Evolutionary conservation across 2,113 vertebrate species (phyloP), one percentile per base, ranked within the genome.

Genomic region (Rhinoderma darwinii): DNA sequence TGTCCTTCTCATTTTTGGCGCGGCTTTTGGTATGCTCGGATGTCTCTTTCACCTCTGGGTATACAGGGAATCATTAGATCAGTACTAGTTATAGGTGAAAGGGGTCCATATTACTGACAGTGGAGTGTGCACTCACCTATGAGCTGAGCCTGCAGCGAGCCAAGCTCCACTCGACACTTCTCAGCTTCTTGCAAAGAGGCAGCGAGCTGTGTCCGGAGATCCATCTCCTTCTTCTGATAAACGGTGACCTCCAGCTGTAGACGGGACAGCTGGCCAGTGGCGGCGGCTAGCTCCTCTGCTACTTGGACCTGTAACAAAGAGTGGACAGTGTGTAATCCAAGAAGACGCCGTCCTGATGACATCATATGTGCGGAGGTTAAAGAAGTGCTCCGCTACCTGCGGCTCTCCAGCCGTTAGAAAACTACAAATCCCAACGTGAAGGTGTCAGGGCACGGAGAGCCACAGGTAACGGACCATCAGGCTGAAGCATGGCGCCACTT

Each of bases 1-100:
- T 96, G 84, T 98, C 97, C 87, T 97, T 98, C 92, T 98, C 98
- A 5, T 89, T 92, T 91, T 92, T 96, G 91, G 95, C 91, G 88
- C 91, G 96, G 51, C 83, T 89, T 91, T 94, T 96, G 8, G 90
- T 82, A 79, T 93, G 92, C 76, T 97, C 95, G 10, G 94, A 95
- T 1, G 84, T 86, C 87, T 97, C 95, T 15, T 94, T 96, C 74
- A 97, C 92, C 90, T 98, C 98, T 99, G 90, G 37, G 72, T 51
- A 35, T 32, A n/a, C 10, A 73, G 9, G 70, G 18, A 72, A 18
- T 43, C 5, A 61, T 37, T 25, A 51, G 32, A 35, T 10, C 17
- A 9, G 14, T 12, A 11, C 11, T 9, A 4, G 10, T 12, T 30
- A n/a, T n/a, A n/a, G n/a, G 44, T 30, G 4, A 0, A 10, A 12